Conservation (phyloP, 1,140 invertebrate species). For the Whitmania pigra region DNA sequence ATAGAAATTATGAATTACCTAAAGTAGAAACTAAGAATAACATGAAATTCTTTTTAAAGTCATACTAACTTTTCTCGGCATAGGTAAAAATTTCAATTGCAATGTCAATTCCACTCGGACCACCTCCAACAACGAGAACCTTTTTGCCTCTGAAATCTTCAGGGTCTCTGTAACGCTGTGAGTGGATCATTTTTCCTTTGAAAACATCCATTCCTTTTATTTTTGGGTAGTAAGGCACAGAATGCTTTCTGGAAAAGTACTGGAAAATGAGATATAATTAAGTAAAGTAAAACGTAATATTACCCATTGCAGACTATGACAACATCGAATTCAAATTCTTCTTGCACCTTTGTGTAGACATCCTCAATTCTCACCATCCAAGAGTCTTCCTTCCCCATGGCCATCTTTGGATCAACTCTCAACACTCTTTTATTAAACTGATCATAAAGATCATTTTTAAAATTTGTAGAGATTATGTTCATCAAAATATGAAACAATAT, state of each 20-base stretch:
- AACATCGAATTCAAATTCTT: slow-evolving; percentile 47
- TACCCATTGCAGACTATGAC: slow-evolving; percentile 73
- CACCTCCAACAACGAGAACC: slow-evolving; percentile 69
- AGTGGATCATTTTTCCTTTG: slow-evolving; percentile 60
- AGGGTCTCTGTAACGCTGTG: slow-evolving; percentile 67
- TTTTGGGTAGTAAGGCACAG: slow-evolving; percentile 49
- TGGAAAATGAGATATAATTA: slow-evolving; percentile 11
- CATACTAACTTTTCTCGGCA: slow-evolving; percentile 48
- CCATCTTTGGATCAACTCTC: slow-evolving; percentile 46
- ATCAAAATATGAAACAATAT: too few relatives aligned
- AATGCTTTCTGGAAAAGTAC: slow-evolving; percentile 50
- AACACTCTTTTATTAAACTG: slow-evolving; percentile 56
- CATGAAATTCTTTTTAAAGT: too few relatives aligned
- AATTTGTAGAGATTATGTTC: too few relatives aligned
- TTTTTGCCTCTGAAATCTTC: slow-evolving; percentile 52
- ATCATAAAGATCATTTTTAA: slow-evolving; percentile 20
- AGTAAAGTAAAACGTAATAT: slow-evolving; percentile 21
- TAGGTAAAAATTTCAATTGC: slow-evolving; percentile 59
- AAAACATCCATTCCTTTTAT: slow-evolving; percentile 56
- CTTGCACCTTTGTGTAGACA: slow-evolving; percentile 43
- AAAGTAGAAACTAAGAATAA: too few relatives aligned
- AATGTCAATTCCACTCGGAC: slow-evolving; percentile 70
- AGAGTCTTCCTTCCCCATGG: slow-evolving; percentile 31
- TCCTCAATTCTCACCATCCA: slow-evolving; percentile 55
- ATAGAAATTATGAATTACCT: too few relatives aligned